Evolutionary conservation across 2,113 vertebrate species (phyloP).

Genomic region (Coreoperca whiteheadi): DNA sequence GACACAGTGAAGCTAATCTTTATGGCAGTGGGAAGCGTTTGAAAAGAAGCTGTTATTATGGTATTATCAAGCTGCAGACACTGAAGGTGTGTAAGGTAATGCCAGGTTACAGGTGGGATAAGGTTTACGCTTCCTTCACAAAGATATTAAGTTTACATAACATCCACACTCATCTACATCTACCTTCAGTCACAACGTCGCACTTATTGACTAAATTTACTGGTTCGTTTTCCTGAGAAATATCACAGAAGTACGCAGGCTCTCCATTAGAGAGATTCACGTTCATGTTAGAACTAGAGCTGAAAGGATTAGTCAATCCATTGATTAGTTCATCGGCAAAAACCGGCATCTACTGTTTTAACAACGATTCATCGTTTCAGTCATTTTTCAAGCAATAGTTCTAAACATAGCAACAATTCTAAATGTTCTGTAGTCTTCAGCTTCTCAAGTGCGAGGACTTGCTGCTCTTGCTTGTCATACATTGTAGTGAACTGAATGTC

Average conservation of each 20-base stretch:
- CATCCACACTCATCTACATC: background rate
- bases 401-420: background rate
- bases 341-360: background rate
- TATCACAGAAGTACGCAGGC: background rate
- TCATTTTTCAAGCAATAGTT: background rate
- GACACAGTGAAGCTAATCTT: slow-evolving; percentile 10
- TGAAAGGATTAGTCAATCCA: background rate
- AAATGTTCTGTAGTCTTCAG: background rate
- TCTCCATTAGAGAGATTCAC: background rate
- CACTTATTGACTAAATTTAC: too few species aligned
- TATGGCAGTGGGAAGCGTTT: slow-evolving; percentile 5
- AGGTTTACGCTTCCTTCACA: slow-evolving; percentile 3
- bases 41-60: slow-evolving; percentile 36
- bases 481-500: background rate
- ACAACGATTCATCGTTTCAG: background rate
- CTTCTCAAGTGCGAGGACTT: background rate
- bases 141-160: background rate
- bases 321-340: too few species aligned
- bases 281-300: background rate
- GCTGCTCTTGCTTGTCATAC: background rate
- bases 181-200: background rate
- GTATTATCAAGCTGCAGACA: slow-evolving; percentile 14
- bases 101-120: background rate
- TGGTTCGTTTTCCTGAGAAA: background rate
- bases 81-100: slow-evolving; percentile 23